These are phyloP conservation scores for Akabosia matsudoensis DNA, from an alignment of 1,140 invertebrate species.

Conservation along the genomic window DNA sequence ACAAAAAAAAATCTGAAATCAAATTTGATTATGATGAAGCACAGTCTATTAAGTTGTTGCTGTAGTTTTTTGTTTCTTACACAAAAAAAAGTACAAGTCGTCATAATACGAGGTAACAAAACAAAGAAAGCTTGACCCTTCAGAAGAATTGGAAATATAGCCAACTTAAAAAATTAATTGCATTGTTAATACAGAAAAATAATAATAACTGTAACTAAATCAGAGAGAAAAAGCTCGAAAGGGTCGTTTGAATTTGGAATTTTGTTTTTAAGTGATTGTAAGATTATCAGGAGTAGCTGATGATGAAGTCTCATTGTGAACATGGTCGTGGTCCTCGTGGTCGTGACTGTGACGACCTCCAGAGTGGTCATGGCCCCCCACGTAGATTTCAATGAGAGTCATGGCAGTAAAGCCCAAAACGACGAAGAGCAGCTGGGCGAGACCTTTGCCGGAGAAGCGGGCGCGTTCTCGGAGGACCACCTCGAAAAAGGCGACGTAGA, in stretches of 20 bases:
- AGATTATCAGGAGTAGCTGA: not conserved
- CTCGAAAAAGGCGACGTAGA: slow-evolving; percentile 47
- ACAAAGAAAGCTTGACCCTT: too few species aligned
- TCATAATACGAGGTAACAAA: not conserved
- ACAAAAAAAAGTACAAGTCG: not conserved
- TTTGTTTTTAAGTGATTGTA: not conserved
- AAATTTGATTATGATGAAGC: too few species aligned
- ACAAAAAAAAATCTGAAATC: not conserved
- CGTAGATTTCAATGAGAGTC: slow-evolving; percentile 42
- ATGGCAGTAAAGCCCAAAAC: slow-evolving; percentile 45
- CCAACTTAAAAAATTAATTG: not conserved
- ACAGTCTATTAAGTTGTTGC: not conserved
- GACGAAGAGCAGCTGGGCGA: slow-evolving; percentile 43
- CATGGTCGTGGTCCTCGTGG: not conserved
- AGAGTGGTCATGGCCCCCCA: slow-evolving; percentile 20
- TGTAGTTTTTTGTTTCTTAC: too few species aligned
- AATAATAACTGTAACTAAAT: not conserved
- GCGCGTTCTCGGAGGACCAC: slow-evolving; percentile 45
- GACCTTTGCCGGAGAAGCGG: slow-evolving; percentile 44
- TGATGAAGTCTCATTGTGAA: not conserved
- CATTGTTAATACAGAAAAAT: not conserved
- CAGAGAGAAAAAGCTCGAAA: too few species aligned
- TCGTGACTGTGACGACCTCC: not conserved
- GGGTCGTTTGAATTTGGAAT: not conserved
- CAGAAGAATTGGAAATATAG: too few species aligned